phyloP scores from a whole-genome alignment of 2,113 vertebrate genomes.

The Meleagris gallopavo region DNA sequence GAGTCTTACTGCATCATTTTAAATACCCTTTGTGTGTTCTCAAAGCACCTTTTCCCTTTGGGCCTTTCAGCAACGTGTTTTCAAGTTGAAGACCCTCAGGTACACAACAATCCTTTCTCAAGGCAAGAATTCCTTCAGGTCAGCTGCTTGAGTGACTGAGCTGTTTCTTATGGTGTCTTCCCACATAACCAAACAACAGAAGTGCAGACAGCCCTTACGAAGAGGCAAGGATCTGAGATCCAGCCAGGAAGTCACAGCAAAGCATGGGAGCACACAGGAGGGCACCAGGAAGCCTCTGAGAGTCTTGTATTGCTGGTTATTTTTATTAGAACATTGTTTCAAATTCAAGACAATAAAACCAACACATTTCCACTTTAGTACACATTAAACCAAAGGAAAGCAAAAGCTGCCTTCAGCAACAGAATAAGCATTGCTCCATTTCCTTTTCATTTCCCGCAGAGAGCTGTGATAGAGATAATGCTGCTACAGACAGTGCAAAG shows the following conservation, averaged over 20 bases:
- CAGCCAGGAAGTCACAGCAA: neutral
- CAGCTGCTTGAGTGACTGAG: too few species aligned
- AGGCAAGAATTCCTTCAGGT: neutral
- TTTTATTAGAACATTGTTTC: conserved; percentile 62
- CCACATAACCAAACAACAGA: neutral
- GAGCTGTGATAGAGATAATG: neutral
- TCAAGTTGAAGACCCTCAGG: neutral
- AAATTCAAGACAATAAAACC: conserved; percentile 9
- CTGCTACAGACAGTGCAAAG: neutral
- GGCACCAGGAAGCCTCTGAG: neutral
- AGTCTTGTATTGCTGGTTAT: conserved; percentile 31
- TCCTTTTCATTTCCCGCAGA: neutral
- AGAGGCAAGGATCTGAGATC: neutral
- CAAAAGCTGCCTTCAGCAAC: conserved; percentile 7
- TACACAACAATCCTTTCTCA: accelerated
- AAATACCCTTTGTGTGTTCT: neutral
- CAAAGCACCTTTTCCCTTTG: neutral
- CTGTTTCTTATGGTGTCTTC: too few species aligned
- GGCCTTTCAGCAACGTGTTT: neutral
- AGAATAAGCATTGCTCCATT: neutral
- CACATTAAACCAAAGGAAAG: neutral
- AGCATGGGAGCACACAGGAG: neutral
- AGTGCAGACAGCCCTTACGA: neutral
- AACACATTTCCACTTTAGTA: neutral
- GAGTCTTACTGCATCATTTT: neutral